Conservation (phyloP, 2,888 invertebrate genomes). For the Ennomos fuscantarius region DNA sequence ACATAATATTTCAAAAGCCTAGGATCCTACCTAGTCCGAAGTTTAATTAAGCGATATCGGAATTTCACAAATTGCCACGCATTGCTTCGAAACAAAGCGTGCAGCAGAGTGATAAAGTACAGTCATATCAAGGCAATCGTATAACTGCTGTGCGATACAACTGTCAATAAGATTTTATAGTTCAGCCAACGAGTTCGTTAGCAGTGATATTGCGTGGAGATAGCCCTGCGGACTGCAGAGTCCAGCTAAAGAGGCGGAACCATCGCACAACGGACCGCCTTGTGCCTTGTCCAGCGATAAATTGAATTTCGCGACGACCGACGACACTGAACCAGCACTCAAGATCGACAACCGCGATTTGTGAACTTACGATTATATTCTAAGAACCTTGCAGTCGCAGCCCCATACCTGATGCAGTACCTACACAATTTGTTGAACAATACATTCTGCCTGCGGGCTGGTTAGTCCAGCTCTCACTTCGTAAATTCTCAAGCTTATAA, state of each 20-base stretch:
- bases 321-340: conserved; percentile 58
- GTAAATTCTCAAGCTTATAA: conserved; percentile 52
- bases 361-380: conserved; percentile 63
- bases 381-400: conserved; percentile 52
- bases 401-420: conserved; percentile 28
- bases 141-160: conserved; percentile 46
- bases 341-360: conserved; percentile 70
- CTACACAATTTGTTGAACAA: conserved; percentile 51
- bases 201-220: conserved; percentile 66
- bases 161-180: conserved; percentile 60
- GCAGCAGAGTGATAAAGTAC: conserved; percentile 23
- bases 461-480: conserved; percentile 39
- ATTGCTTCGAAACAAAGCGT: conserved; percentile 27
- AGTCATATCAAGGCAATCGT: conserved; percentile 27
- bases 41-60: conserved; percentile 25
- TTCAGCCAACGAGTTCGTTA: conserved; percentile 66
- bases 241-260: conserved; percentile 66
- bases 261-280: conserved; percentile 70
- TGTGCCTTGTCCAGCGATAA: conserved; percentile 67
- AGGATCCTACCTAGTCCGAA: conserved; percentile 3
- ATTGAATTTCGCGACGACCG: conserved; percentile 77
- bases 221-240: conserved; percentile 65
- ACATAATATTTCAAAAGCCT: conserved; percentile 1
- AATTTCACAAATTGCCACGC: conserved; percentile 25
- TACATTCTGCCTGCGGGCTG: conserved; percentile 43